Conservation (phyloP, 2,113 vertebrate species). For the Urocynchramus pylzowi region DNA sequence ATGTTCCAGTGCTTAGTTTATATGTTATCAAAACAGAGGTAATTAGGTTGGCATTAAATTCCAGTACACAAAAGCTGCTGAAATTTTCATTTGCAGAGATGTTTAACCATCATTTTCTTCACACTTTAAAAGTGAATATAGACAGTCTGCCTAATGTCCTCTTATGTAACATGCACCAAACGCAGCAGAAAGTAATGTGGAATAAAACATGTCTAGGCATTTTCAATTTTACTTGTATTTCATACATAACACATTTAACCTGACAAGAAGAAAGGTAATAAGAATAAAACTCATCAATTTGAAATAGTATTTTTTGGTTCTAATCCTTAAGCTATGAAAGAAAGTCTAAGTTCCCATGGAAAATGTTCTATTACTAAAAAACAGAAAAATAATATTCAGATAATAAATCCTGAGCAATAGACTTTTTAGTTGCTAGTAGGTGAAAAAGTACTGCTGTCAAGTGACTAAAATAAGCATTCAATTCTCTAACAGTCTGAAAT, state of each 20-base stretch:
- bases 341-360: neutral
- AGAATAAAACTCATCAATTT: neutral
- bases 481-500: neutral
- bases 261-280: neutral
- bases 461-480: neutral
- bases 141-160: neutral
- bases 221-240: neutral
- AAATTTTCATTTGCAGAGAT: neutral
- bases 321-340: neutral
- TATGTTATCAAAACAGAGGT: neutral
- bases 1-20: neutral
- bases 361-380: neutral
- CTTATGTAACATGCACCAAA: neutral
- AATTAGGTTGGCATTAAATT: neutral
- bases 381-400: neutral
- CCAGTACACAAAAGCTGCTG: neutral
- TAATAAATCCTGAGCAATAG: neutral
- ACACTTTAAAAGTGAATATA: neutral
- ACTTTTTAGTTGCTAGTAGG: neutral
- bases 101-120: neutral
- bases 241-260: neutral
- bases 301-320: neutral
- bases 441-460: neutral
- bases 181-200: neutral
- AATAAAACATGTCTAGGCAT: neutral